phyloP scores from a whole-genome alignment of 92 coral and sea anemone species.

The Palythoa caribaeorum region DNA sequence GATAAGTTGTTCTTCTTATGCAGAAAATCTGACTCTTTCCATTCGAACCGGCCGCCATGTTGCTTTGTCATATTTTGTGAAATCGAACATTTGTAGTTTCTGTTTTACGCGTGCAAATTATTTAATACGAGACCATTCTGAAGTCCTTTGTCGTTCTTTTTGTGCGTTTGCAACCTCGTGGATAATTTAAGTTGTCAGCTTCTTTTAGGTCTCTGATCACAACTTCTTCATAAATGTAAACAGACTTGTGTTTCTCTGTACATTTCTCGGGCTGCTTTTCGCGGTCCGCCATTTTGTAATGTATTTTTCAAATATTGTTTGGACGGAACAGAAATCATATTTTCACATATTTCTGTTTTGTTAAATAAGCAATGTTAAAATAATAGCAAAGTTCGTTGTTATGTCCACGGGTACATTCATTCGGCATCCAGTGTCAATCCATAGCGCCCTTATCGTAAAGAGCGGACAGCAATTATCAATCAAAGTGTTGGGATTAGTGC shows the following conservation, averaged over 20 bases:
- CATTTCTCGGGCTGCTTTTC: constrained; percentile 57
- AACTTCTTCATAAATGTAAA: constrained; percentile 30
- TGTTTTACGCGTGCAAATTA: background rate
- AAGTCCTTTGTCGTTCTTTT: background rate
- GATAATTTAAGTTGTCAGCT: background rate
- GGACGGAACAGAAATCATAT: background rate
- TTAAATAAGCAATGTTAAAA: background rate
- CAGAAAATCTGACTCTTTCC: background rate
- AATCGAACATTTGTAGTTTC: constrained; percentile 8
- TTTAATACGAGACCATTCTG: background rate
- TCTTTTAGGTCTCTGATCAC: constrained; percentile 8
- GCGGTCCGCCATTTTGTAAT: constrained; percentile 68
- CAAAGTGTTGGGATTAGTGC: constrained; percentile 1
- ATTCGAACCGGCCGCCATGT: constrained; percentile 45
- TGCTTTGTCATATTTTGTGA: background rate
- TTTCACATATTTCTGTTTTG: background rate
- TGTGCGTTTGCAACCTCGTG: constrained; percentile 28
- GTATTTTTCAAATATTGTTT: background rate
- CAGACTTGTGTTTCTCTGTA: constrained; percentile 7
- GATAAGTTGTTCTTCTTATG: background rate
- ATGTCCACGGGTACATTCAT: background rate
- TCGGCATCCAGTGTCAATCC: constrained; percentile 16
- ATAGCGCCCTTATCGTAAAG: background rate
- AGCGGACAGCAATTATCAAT: background rate
- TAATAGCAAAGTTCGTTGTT: constrained; percentile 3